phyloP scores from a whole-genome alignment of 2,888 invertebrate species.

The Heliconius hortense region DNA sequence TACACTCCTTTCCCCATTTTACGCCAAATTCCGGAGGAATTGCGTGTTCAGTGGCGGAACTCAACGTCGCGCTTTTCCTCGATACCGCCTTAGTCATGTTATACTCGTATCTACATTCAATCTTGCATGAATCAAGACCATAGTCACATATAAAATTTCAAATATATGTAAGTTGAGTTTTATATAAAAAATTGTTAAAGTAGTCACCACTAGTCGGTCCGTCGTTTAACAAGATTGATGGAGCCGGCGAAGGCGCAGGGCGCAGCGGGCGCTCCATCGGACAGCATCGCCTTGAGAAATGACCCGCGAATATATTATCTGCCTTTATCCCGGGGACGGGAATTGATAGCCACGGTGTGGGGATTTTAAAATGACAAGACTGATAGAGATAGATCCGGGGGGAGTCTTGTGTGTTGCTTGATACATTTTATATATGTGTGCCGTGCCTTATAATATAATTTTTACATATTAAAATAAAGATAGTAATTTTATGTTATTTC shows the following conservation, averaged over 20 bases:
- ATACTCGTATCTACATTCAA: neutral
- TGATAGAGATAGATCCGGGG: conserved; percentile 5
- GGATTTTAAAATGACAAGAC: conserved; percentile 16
- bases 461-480: too few relatives aligned
- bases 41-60: too few relatives aligned
- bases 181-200: conserved; percentile 15
- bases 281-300: conserved; percentile 33
- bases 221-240: conserved; percentile 26
- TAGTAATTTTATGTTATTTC: too few relatives aligned
- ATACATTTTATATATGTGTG: too few relatives aligned
- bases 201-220: neutral
- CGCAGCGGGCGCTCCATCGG: conserved; percentile 27
- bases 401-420: neutral
- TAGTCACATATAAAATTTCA: neutral
- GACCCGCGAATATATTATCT: conserved; percentile 34
- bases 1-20: too few relatives aligned
- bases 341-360: conserved; percentile 25
- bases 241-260: neutral
- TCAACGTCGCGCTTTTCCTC: too few relatives aligned
- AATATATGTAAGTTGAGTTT: neutral
- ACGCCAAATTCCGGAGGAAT: too few relatives aligned
- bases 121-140: neutral
- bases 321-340: conserved; percentile 24
- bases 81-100: too few relatives aligned
- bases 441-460: too few relatives aligned